These are phyloP conservation scores for Heterochromis multidens DNA, from an alignment of 2,113 vertebrate species.

Conservation along the genomic window DNA sequence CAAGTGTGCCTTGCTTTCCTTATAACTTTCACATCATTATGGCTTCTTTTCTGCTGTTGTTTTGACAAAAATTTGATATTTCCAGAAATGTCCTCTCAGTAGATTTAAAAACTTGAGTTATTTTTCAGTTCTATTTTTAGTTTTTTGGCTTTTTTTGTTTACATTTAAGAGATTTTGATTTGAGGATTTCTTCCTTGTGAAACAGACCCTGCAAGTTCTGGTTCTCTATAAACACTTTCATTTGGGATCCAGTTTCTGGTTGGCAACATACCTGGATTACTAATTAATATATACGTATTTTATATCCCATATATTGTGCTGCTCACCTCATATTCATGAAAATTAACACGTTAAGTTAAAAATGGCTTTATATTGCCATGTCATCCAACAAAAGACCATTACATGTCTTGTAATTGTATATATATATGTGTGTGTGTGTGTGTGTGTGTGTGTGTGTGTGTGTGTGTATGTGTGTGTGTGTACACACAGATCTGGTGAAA, in stretches of 20 bases:
- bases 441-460: too few relatives aligned
- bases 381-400: too few relatives aligned
- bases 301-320: not conserved
- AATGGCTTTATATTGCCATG: not conserved
- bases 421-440: too few relatives aligned
- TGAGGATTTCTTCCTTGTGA: not conserved
- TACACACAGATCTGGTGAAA: not conserved
- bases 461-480: too few relatives aligned
- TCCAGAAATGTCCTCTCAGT: not conserved
- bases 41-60: not conserved
- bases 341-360: not conserved
- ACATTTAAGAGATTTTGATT: not conserved
- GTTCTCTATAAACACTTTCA: not conserved
- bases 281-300: not conserved
- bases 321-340: not conserved
- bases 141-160: not conserved
- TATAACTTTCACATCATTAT: not conserved
- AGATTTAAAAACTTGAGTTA: not conserved
- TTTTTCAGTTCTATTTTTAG: not conserved
- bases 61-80: not conserved
- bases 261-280: not conserved
- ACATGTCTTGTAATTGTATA: too few relatives aligned
- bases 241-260: not conserved
- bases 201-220: not conserved
- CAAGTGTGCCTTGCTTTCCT: not conserved